Base-by-base conservation (phyloP, 2,888 invertebrate species). In the Chirona hameri region DNA sequence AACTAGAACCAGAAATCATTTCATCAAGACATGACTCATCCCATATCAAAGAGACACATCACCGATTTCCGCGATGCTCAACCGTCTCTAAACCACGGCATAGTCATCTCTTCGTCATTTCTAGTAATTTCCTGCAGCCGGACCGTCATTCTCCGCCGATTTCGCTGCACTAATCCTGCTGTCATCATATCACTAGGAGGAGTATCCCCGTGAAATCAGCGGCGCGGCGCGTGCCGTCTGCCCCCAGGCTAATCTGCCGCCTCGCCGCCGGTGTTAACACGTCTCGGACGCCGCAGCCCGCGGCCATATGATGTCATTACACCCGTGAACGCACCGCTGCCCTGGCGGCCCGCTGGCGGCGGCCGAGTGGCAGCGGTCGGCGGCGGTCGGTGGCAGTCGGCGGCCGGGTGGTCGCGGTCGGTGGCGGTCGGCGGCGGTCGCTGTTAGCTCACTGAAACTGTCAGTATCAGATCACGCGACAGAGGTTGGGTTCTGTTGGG, bases 151-250 rank as follows among this genome's bases (percentile, higher is more conserved):
- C 52, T 1, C 1, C 7, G 52, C 15, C 52, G 52, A 52, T 52
- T 29, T 29, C 9, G 69, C 27, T 1, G 69, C 69, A 27, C 69
- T 69, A 69, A 69, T 69, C 69, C 69, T 14, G 14, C 69, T 21
- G 24, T 24, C 24, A 9, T 24, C 24, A 60, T 60, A 5, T 29
- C 69, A 7, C 27, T 0, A 10, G 69, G 69, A 9, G 12, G 12
- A 69, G 69, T 27, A 69, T 10, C 69, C 27, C 69, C 69, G 69
- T 69, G 69, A 69, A 69, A 69, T 69, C 69, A 69, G 29, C 69
- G 69, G 27, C 29, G 27, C 10, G 60, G n/a, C n/a, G 69, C 69
- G 29, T 27, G 69, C 29, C 69, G 69, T 24, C 69, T 14, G 29
- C 29, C 27, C 27, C n/a, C 69, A 9, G 60, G n/a, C 9, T 69